These are phyloP conservation scores for Notospermus geniculatus DNA, from an alignment of 1,140 invertebrate species.

Conservation along the genomic window DNA sequence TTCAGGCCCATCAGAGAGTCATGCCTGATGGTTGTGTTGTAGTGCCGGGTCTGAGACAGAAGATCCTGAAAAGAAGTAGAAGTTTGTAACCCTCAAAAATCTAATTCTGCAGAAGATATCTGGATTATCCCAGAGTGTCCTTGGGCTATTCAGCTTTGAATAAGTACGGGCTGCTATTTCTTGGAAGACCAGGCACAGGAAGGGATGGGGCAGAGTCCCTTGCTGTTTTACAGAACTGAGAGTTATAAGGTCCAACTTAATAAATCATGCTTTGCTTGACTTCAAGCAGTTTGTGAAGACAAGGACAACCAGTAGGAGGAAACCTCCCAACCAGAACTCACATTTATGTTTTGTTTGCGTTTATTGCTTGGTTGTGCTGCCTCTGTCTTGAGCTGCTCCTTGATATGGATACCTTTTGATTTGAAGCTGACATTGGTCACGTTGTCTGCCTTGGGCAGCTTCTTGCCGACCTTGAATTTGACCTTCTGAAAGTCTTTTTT, in stretches of 20 bases:
- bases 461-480: conserved; percentile 61
- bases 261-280: too few relatives aligned
- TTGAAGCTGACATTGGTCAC: conserved; percentile 84
- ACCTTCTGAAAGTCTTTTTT: conserved; percentile 56
- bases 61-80: conserved; percentile 63
- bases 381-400: conserved; percentile 69
- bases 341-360: conserved; percentile 70
- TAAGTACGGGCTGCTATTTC: too few relatives aligned
- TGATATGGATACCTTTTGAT: conserved; percentile 79
- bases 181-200: too few relatives aligned
- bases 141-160: too few relatives aligned
- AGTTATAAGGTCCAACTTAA: too few relatives aligned
- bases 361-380: conserved; percentile 62
- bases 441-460: conserved; percentile 68
- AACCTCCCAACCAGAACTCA: conserved; percentile 38
- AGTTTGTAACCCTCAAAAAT: too few relatives aligned
- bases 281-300: too few relatives aligned
- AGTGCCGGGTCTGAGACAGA: conserved; percentile 71
- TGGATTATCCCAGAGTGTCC: too few relatives aligned
- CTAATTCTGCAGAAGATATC: too few relatives aligned
- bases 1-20: conserved; percentile 71
- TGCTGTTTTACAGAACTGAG: too few relatives aligned
- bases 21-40: conserved; percentile 69
- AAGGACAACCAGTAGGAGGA: too few relatives aligned
- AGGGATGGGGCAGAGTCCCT: too few relatives aligned